A percentile compares a stretch with the other conserved stretches of the same genome.
These are phyloP conservation scores for Xestia xanthographa DNA, from an alignment of 2,888 invertebrate genomes.

Conservation along the genomic window DNA sequence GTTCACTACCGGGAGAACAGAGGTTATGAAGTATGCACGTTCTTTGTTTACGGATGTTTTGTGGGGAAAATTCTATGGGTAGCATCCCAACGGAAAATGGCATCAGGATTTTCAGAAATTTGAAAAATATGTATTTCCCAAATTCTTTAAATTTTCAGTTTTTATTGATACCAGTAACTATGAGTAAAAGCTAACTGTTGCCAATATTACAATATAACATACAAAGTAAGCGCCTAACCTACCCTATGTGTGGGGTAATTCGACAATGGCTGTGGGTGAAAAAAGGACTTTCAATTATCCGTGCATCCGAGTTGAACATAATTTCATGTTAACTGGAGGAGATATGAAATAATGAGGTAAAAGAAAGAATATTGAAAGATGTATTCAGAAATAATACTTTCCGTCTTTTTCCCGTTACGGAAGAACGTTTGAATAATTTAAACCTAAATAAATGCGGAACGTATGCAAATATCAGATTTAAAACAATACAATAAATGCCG, in stretches of 20 bases:
- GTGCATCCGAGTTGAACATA: slow-evolving; percentile 7
- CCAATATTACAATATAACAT: neutral
- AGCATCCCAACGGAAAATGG: neutral
- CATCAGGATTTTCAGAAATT: neutral
- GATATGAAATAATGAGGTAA: slow-evolving; percentile 29
- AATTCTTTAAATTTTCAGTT: neutral
- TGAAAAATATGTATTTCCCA: neutral
- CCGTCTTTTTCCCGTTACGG: neutral
- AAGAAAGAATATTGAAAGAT: neutral
- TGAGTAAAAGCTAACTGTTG: neutral
- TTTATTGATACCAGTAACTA: neutral
- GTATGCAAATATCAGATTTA: neutral
- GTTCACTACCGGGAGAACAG: slow-evolving; percentile 47
- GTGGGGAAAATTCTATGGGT: neutral
- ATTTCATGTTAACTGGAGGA: slow-evolving; percentile 21
- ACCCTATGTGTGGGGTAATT: neutral
- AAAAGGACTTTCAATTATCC: neutral
- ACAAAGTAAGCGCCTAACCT: neutral
- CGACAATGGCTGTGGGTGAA: neutral
- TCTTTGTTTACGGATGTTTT: slow-evolving; percentile 51
- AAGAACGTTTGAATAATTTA: neutral
- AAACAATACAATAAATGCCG: neutral
- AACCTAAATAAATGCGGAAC: neutral
- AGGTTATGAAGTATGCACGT: slow-evolving; percentile 41
- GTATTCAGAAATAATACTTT: neutral